Conservation (phyloP, 2,888 invertebrate genomes). For the Hyposoter dolosus region DNA sequence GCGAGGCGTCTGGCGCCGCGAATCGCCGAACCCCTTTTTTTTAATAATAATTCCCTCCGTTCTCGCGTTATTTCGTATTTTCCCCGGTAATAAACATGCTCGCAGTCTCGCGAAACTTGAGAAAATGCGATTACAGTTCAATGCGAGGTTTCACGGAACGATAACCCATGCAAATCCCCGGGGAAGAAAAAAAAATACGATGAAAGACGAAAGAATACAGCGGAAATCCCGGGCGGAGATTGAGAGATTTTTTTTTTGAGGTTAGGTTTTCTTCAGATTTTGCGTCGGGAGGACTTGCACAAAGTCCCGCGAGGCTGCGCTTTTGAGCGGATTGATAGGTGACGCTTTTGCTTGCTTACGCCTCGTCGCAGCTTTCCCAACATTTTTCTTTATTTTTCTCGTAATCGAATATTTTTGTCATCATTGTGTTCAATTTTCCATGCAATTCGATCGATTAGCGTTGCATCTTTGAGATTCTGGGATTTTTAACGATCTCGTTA, state of each 20-base stretch:
- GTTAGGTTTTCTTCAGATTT: slow-evolving; percentile 51
- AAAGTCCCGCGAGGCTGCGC: not conserved
- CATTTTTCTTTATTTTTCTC: not conserved
- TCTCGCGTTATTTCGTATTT: slow-evolving; percentile 5
- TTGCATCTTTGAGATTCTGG: not conserved
- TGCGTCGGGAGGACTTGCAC: slow-evolving; percentile 12
- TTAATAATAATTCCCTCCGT: slow-evolving; percentile 5
- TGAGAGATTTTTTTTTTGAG: slow-evolving; percentile 42
- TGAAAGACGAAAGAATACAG: slow-evolving; percentile 28
- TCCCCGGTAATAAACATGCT: not conserved
- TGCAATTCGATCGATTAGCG: not conserved
- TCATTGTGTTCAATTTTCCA: not conserved
- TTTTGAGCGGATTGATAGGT: not conserved
- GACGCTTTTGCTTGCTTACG: not conserved
- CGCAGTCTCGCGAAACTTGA: not conserved
- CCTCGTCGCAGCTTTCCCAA: not conserved
- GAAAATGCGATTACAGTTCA: slow-evolving; percentile 4
- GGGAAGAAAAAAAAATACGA: slow-evolving; percentile 5
- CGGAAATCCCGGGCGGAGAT: slow-evolving; percentile 34
- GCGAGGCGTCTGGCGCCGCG: slow-evolving; percentile 41
- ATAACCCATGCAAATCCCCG: not conserved
- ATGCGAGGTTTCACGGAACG: not conserved
- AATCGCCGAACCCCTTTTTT: slow-evolving; percentile 6
- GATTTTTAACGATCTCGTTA: not conserved
- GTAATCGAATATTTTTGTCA: not conserved